Evolutionary conservation across 2,888 invertebrate species (phyloP).

Genomic region (Patella depressa): DNA sequence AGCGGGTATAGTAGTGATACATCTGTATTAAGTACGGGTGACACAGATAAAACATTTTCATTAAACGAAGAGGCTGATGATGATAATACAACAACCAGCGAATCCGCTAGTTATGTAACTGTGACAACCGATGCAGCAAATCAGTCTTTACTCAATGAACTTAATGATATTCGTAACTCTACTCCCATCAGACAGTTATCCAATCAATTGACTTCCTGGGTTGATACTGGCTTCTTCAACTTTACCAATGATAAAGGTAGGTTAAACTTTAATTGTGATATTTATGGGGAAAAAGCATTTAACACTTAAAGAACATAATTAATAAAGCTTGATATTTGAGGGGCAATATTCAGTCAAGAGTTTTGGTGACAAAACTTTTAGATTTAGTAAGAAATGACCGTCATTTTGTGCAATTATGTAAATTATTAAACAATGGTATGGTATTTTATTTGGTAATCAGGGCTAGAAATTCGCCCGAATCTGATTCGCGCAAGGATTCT

Average conservation of each 20-base stretch:
- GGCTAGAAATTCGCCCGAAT: too few species aligned
- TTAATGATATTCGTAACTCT: constrained; percentile 35
- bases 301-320: too few species aligned
- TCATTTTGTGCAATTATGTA: too few species aligned
- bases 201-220: constrained; percentile 33
- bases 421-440: too few species aligned
- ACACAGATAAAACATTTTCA: constrained; percentile 1
- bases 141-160: constrained; percentile 30
- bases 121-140: not conserved
- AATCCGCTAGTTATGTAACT: not conserved
- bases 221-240: constrained; percentile 33
- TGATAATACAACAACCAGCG: not conserved
- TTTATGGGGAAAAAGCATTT: too few species aligned
- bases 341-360: too few species aligned
- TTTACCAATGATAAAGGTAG: not conserved
- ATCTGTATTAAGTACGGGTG: not conserved
- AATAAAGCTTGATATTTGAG: too few species aligned
- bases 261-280: not conserved
- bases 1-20: constrained; percentile 3
- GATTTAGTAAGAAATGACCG: too few species aligned
- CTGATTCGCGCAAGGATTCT: too few species aligned
- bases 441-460: too few species aligned
- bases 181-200: constrained; percentile 37
- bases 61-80: not conserved
- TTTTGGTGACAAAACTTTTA: too few species aligned